phyloP scores from a whole-genome alignment of 2,888 invertebrate species.

The Netelia melanura region DNA sequence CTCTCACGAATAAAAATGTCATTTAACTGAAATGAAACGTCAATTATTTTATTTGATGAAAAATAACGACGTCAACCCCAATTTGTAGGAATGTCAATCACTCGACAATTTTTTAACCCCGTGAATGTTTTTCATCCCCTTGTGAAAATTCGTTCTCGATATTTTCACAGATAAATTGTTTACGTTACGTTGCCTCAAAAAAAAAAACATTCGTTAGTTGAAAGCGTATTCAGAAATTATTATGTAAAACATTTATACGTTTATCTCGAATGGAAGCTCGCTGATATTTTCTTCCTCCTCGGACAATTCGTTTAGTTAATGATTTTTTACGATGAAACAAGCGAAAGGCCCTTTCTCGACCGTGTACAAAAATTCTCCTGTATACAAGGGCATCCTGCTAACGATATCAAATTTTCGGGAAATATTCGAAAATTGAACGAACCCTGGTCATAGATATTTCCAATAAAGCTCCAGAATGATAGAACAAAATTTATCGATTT shows the following conservation, averaged over 20 bases:
- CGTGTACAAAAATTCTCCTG: background rate
- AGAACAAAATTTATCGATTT: too few relatives aligned
- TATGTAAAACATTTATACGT: too few relatives aligned
- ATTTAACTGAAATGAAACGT: too few relatives aligned
- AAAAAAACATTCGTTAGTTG: background rate
- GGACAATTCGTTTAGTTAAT: conserved; percentile 39
- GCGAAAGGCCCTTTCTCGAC: background rate
- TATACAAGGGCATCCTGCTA: background rate
- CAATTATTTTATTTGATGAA: too few relatives aligned
- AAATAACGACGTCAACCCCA: too few relatives aligned
- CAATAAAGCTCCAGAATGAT: too few relatives aligned
- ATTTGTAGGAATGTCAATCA: too few relatives aligned
- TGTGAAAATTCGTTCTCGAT: too few relatives aligned
- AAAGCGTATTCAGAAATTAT: background rate
- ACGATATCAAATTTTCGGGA: conserved; percentile 33
- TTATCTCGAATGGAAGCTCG: background rate
- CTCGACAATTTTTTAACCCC: too few relatives aligned
- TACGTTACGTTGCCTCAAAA: background rate
- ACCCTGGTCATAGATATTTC: too few relatives aligned
- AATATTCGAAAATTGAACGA: conserved; percentile 35
- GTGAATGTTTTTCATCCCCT: too few relatives aligned
- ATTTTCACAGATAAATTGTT: background rate
- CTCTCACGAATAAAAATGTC: too few relatives aligned
- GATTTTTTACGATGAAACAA: conserved; percentile 46
- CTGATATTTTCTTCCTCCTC: conserved; percentile 5